These are phyloP conservation scores for Neosilurus hyrtlii DNA, from an alignment of 2,797 vertebrate species.

Conservation along the genomic window DNA sequence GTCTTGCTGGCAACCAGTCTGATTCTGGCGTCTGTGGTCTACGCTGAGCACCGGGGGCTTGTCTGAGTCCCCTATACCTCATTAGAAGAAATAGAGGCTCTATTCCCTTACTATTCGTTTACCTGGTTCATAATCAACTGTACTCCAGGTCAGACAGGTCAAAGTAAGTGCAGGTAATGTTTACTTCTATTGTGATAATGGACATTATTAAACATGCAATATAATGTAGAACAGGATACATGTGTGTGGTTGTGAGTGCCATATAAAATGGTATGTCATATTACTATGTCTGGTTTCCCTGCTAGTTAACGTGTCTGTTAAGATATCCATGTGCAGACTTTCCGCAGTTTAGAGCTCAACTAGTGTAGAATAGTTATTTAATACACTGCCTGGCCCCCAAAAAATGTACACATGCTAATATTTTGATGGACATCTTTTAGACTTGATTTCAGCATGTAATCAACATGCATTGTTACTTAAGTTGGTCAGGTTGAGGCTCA, in stretches of 20 bases:
- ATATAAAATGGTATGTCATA: not conserved
- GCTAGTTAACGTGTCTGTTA: not conserved
- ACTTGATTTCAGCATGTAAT: too few relatives aligned
- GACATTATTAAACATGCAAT: not conserved
- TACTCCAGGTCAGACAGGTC: slow-evolving; percentile 2
- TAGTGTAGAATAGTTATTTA: not conserved
- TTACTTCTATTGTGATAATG: not conserved
- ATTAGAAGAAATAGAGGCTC: slow-evolving; percentile 7
- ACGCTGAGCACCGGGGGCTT: slow-evolving; percentile 14
- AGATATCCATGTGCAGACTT: not conserved
- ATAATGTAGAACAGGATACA: not conserved
- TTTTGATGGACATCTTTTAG: too few relatives aligned
- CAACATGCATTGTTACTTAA: too few relatives aligned
- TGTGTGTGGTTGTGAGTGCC: not conserved
- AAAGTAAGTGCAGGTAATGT: not conserved
- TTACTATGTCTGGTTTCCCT: not conserved
- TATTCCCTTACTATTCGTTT: too few relatives aligned
- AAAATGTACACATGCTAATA: too few relatives aligned
- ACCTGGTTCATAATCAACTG: not conserved
- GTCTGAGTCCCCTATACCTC: slow-evolving; percentile 22
- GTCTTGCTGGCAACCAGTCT: slow-evolving; percentile 64
- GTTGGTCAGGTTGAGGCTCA: too few relatives aligned
- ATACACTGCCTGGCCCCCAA: too few relatives aligned
- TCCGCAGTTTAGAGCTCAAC: not conserved
- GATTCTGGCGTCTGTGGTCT: slow-evolving; percentile 64